Evolutionary conservation across 2,888 invertebrate species (phyloP).

Genomic region (Tromatobia lineatoria): DNA sequence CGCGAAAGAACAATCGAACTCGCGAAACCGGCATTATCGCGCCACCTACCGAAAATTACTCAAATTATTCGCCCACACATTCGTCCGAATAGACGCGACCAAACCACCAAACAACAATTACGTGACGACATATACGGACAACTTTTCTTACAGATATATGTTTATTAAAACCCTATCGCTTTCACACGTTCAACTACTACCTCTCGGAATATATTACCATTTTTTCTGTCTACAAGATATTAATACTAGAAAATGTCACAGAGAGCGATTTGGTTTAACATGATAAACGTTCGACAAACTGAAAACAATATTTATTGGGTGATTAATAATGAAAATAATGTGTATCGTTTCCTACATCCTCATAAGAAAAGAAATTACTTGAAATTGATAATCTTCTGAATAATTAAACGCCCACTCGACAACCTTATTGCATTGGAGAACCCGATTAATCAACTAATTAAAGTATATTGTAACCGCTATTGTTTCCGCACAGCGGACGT

Average conservation of each 20-base stretch:
- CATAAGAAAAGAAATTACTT: not conserved
- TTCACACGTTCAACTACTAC: not conserved
- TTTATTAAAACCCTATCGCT: not conserved
- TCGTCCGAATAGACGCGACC: not conserved
- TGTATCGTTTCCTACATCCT: not conserved
- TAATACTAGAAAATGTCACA: not conserved
- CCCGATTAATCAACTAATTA: not conserved
- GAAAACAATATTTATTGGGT: not conserved
- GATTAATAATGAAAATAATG: not conserved
- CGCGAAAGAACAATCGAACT: conserved; percentile 37
- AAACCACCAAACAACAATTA: too few species aligned
- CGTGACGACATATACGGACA: not conserved
- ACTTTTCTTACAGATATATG: not conserved
- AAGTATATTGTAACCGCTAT: not conserved
- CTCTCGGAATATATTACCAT: too few species aligned
- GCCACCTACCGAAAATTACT: conserved; percentile 8
- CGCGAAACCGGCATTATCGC: conserved; percentile 29
- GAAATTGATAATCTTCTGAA: not conserved
- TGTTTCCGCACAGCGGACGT: conserved; percentile 3
- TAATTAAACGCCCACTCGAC: not conserved
- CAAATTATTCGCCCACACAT: not conserved
- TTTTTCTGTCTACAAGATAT: not conserved
- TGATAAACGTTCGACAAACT: not conserved
- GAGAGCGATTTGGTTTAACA: not conserved
- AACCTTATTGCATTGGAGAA: not conserved